Conservation (phyloP, 2,888 invertebrate species). For the Macaria notata region DNA sequence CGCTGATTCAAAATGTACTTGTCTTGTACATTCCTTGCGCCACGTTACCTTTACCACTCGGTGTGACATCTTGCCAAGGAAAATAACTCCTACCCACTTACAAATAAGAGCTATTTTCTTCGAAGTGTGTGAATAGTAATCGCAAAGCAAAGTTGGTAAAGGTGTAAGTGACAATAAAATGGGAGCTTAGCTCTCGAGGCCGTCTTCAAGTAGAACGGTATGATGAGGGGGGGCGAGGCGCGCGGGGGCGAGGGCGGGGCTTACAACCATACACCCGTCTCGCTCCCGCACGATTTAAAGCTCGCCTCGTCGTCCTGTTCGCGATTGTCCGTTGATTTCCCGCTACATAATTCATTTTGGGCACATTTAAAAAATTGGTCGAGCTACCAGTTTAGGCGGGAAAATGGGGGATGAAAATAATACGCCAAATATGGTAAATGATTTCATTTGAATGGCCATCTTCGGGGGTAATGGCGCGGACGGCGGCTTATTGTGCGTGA, state of each 20-base stretch:
- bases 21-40: slow-evolving; percentile 52
- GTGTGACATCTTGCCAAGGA: slow-evolving; percentile 19
- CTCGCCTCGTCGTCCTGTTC: slow-evolving; percentile 47
- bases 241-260: slow-evolving; percentile 50
- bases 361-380: slow-evolving; percentile 79
- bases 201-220: slow-evolving; percentile 76
- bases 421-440: slow-evolving; percentile 80
- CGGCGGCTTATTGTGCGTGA: slow-evolving; percentile 64
- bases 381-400: slow-evolving; percentile 65
- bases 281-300: slow-evolving; percentile 44
- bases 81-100: slow-evolving; percentile 39
- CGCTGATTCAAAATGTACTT: slow-evolving; percentile 71
- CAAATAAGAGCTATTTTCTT: slow-evolving; percentile 39
- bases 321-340: slow-evolving; percentile 70
- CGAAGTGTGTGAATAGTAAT: slow-evolving; percentile 42
- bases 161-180: slow-evolving; percentile 82
- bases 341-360: slow-evolving; percentile 80
- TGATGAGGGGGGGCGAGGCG: slow-evolving; percentile 29
- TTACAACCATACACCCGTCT: slow-evolving; percentile 44
- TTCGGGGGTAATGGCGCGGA: slow-evolving; percentile 68
- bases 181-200: slow-evolving; percentile 76
- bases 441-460: slow-evolving; percentile 76
- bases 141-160: slow-evolving; percentile 67
- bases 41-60: slow-evolving; percentile 37
- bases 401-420: slow-evolving; percentile 73